Evolutionary conservation across 1,140 invertebrate genomes (phyloP).

Genomic region (Theocolax elegans): DNA sequence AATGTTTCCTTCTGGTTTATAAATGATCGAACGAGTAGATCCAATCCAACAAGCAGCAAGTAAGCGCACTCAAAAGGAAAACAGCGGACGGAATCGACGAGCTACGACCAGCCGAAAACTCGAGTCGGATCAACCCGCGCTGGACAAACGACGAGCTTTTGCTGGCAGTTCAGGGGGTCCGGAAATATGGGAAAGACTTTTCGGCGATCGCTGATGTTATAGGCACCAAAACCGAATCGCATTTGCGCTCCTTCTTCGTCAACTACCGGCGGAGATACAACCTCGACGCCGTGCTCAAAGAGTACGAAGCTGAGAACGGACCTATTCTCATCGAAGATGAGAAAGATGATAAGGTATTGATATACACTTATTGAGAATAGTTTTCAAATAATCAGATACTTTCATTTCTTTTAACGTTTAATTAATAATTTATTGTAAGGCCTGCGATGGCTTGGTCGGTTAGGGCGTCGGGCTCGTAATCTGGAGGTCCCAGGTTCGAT

Average conservation of each 20-base stretch:
- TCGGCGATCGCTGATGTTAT: conserved; percentile 94
- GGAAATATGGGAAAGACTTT: conserved; percentile 96
- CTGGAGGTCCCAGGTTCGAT: no score
- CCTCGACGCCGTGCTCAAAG: conserved; percentile 87
- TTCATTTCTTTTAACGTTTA: no score
- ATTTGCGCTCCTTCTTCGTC: conserved; percentile 90
- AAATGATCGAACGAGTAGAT: no score
- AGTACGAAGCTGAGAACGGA: conserved; percentile 86
- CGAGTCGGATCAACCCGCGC: conserved; percentile 82
- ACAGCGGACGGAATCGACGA: conserved; percentile 80
- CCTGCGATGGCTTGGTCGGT: no score
- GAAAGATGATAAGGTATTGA: conserved; percentile 66
- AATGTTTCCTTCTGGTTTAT: no score
- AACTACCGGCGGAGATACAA: conserved; percentile 92
- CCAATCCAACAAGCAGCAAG: conserved; percentile 93
- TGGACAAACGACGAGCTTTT: conserved; percentile 95
- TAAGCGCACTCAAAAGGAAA: conserved; percentile 85
- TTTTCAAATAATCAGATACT: not conserved
- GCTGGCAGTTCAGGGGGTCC: conserved; percentile 90
- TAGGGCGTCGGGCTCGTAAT: no score
- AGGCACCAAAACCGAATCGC: conserved; percentile 93
- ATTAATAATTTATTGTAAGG: no score
- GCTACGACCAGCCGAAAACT: conserved; percentile 75
- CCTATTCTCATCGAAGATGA: conserved; percentile 70
- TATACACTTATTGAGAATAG: not conserved